These are phyloP conservation scores for Eospalax fontanierii DNA, from an alignment of 2,797 vertebrate species.

Conservation along the genomic window DNA sequence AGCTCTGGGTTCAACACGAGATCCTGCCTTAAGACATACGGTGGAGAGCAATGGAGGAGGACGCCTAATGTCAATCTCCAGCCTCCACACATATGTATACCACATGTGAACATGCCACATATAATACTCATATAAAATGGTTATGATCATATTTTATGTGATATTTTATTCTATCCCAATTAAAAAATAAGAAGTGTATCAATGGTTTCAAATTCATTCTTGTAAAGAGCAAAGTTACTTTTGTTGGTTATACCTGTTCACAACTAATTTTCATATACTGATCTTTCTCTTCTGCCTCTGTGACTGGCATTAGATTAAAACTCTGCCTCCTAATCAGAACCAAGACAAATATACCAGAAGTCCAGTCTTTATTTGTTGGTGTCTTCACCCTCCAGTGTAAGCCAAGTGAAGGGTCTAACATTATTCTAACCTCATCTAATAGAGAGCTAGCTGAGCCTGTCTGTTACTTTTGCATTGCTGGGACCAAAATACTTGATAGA, in stretches of 20 bases:
- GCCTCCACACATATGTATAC: background rate
- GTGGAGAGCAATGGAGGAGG: background rate
- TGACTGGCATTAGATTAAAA: slow-evolving; percentile 38
- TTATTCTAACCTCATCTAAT: no score
- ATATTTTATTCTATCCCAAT: background rate
- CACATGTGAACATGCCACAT: background rate
- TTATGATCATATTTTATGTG: background rate
- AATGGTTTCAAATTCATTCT: slow-evolving; percentile 13
- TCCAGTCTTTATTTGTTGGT: background rate
- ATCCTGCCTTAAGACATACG: background rate
- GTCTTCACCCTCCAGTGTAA: background rate
- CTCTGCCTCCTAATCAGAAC: background rate
- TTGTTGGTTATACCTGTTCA: background rate
- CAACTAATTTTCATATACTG: slow-evolving; percentile 25
- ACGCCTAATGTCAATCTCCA: background rate
- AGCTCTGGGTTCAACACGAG: background rate
- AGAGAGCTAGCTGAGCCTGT: background rate
- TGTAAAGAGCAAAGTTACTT: background rate
- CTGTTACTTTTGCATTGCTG: background rate
- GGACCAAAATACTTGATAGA: background rate
- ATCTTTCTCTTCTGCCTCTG: slow-evolving; percentile 20
- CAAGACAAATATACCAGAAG: background rate
- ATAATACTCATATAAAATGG: no score
- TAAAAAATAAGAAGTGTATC: background rate
- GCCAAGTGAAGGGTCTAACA: background rate